A percentile compares a stretch with the other conserved stretches of the same genome.
These are phyloP conservation scores for Eunapius fragilis DNA, from an alignment of 37 sponge, comb jelly and placozoan species.

Conservation along the genomic window DNA sequence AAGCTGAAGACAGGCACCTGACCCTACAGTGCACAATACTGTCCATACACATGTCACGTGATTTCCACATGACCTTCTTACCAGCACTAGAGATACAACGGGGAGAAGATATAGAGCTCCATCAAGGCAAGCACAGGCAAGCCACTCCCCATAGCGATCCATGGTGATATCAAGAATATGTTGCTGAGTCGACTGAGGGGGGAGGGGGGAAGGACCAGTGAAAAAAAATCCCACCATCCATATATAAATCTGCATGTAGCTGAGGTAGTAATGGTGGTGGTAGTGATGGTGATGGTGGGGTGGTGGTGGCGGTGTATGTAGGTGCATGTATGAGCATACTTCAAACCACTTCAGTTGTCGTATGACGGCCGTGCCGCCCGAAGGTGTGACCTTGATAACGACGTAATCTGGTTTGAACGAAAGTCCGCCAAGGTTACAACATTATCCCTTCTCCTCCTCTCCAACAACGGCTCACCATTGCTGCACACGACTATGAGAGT, in stretches of 20 bases:
- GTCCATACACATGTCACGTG: neutral
- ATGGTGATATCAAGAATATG: constrained; percentile 69
- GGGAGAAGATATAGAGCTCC: constrained; percentile 71
- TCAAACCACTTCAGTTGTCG: constrained; percentile 87
- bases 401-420: constrained; percentile 32
- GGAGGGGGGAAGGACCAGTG: neutral
- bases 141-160: constrained; percentile 83
- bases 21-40: constrained; percentile 5
- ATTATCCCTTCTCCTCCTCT: neutral
- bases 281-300: too few species aligned
- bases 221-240: too few species aligned
- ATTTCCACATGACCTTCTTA: constrained; percentile 10
- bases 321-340: constrained; percentile 2
- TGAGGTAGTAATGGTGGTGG: too few species aligned
- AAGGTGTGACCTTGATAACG: constrained; percentile 17
- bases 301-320: too few species aligned
- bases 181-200: constrained; percentile 16
- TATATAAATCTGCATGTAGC: too few species aligned
- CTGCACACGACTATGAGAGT: constrained; percentile 62
- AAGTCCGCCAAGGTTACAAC: neutral
- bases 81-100: constrained; percentile 47
- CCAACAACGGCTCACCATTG: constrained; percentile 46
- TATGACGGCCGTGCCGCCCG: constrained; percentile 11
- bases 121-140: constrained; percentile 79
- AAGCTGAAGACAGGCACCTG: constrained; percentile 26